A percentile compares a stretch with the other conserved stretches of the same genome.
phyloP scores from a whole-genome alignment of 2,888 invertebrate species.

The Agrotis segetum region DNA sequence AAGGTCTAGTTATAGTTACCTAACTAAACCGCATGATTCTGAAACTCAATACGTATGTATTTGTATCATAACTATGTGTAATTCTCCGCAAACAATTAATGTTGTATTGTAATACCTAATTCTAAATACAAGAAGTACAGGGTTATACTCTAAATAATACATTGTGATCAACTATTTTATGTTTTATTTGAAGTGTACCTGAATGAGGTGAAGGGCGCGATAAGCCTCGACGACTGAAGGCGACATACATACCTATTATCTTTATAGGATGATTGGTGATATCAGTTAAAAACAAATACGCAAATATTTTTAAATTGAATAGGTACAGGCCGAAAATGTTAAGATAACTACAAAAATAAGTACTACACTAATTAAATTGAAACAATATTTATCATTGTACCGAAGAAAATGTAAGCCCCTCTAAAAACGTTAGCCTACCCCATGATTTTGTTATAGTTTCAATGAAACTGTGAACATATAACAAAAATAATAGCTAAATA shows the following conservation, averaged over 20 bases:
- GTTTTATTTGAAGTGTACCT: conserved; percentile 60
- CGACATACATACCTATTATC: conserved; percentile 27
- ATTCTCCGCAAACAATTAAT: conserved; percentile 53
- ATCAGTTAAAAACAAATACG: conserved; percentile 24
- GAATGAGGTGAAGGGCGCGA: conserved; percentile 41
- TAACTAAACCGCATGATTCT: conserved; percentile 57
- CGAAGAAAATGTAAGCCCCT: too few relatives aligned
- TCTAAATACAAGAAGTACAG: conserved; percentile 76
- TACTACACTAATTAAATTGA: too few relatives aligned
- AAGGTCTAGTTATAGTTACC: conserved; percentile 54
- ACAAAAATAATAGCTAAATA: not conserved
- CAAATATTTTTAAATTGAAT: not conserved
- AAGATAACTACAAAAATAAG: too few relatives aligned
- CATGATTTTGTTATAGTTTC: not conserved
- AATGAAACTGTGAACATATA: not conserved
- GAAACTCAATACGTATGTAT: conserved; percentile 59
- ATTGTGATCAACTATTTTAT: conserved; percentile 65
- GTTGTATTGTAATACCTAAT: conserved; percentile 67
- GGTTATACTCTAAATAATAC: conserved; percentile 73
- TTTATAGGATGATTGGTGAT: conserved; percentile 21
- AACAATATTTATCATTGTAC: too few relatives aligned
- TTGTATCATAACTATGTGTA: conserved; percentile 57
- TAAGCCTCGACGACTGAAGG: conserved; percentile 24
- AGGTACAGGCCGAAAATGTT: too few relatives aligned
- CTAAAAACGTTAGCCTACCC: not conserved